phyloP scores from a whole-genome alignment of 1,140 invertebrate species.

The Pogonomyrmex californicus region DNA sequence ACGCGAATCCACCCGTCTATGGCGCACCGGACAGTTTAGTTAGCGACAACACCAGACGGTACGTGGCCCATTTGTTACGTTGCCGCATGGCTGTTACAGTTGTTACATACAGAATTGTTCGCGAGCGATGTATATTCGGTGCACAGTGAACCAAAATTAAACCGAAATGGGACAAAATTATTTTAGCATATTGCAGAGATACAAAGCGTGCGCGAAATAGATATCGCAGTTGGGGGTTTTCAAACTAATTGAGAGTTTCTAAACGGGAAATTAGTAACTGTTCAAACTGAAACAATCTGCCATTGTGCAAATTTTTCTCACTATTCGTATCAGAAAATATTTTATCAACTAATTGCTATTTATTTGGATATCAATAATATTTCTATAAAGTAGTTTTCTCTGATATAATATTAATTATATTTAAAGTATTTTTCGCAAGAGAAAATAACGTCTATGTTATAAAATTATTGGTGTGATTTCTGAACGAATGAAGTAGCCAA shows the following conservation, averaged over 20 bases:
- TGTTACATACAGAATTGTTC: constrained; percentile 35
- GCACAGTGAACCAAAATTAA: neutral
- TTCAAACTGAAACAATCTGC: neutral
- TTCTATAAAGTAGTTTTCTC: neutral
- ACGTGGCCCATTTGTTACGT: constrained; percentile 47
- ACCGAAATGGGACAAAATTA: constrained; percentile 14
- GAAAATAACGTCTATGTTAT: neutral
- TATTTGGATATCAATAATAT: neutral
- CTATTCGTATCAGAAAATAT: neutral
- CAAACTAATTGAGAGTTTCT: constrained; percentile 3
- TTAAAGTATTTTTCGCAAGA: neutral
- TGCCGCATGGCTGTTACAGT: constrained; percentile 30
- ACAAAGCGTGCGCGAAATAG: neutral
- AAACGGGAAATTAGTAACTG: neutral
- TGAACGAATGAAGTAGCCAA: neutral
- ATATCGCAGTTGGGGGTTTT: neutral
- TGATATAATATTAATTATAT: neutral
- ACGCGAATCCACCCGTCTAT: constrained; percentile 97
- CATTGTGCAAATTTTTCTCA: neutral
- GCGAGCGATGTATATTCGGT: constrained; percentile 2
- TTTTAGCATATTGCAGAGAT: neutral
- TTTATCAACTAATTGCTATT: neutral
- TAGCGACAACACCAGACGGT: constrained; percentile 91
- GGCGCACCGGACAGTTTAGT: constrained; percentile 95
- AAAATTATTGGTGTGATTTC: neutral